A percentile compares a stretch with the other conserved stretches of the same genome.
These are phyloP conservation scores for Drosophila flavopinicola DNA, from an alignment of 2,888 invertebrate species.

Conservation along the genomic window DNA sequence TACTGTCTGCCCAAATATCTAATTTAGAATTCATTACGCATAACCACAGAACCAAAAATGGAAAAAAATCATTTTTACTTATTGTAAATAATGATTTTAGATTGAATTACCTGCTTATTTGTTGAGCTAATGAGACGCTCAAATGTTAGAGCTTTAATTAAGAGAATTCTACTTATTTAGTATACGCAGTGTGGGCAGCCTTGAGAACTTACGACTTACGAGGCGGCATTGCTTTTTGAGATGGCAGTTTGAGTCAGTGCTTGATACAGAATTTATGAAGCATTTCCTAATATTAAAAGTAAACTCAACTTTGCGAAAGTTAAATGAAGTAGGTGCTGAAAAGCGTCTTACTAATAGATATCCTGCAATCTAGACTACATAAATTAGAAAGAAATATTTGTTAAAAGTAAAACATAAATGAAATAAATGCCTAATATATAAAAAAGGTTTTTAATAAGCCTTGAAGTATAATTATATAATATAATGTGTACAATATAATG, in stretches of 20 bases:
- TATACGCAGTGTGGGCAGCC: constrained; percentile 4
- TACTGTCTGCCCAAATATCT: constrained; percentile 2
- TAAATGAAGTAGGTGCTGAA: background rate
- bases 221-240: constrained; percentile 2
- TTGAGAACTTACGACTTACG: constrained; percentile 15
- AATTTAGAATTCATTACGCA: constrained; percentile 34
- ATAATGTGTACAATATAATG: too few species aligned
- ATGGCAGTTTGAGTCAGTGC: constrained; percentile 37
- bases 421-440: background rate
- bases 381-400: background rate
- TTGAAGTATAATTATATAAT: too few species aligned
- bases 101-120: background rate
- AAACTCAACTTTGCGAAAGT: constrained; percentile 15
- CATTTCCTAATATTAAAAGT: constrained; percentile 26
- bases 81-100: constrained; percentile 1
- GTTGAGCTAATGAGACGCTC: constrained; percentile 18
- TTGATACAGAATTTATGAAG: constrained; percentile 24
- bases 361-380: constrained; percentile 10
- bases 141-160: constrained; percentile 19
- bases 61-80: background rate
- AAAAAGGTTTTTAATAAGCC: background rate
- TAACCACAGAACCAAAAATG: background rate
- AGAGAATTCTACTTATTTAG: background rate
- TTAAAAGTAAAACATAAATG: background rate
- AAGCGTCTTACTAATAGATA: too few species aligned